Percentiles rank a stretch among this genome's conserved stretches.
Evolutionary conservation across 1,140 invertebrate species (phyloP).

Genomic region (Drosophila ercepeae): DNA sequence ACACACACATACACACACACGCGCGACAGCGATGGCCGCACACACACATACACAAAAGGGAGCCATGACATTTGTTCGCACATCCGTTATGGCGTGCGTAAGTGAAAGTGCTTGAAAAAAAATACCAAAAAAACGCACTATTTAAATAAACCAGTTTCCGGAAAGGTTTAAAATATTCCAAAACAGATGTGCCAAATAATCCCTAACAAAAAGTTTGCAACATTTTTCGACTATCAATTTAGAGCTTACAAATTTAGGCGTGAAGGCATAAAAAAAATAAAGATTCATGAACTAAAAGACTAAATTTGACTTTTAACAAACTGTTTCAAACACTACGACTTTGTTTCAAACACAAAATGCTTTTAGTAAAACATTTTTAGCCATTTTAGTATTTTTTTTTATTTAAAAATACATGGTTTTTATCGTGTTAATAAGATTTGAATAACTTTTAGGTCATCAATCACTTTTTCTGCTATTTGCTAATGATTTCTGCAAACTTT

Average conservation of each 20-base stretch:
- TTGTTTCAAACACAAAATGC: background rate
- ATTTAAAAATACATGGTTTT: too few species aligned
- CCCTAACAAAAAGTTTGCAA: background rate
- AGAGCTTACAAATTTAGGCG: background rate
- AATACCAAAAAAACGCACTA: background rate
- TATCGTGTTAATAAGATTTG: background rate
- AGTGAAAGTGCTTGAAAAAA: conserved; percentile 9
- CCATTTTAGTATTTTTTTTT: too few species aligned
- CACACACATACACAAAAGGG: background rate
- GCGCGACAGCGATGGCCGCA: too few species aligned
- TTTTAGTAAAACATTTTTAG: too few species aligned
- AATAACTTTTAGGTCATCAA: background rate
- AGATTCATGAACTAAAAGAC: background rate
- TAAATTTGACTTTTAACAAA: background rate
- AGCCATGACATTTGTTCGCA: conserved; percentile 10
- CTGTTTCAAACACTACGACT: background rate
- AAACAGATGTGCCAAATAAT: background rate
- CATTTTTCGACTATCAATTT: background rate
- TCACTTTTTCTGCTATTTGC: background rate
- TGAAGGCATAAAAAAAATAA: background rate
- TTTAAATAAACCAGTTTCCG: background rate
- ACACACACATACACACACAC: conserved; percentile 1
- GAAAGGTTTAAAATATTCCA: background rate
- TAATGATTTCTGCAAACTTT: background rate
- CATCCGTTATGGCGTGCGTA: background rate